phyloP scores from a whole-genome alignment of 2,888 invertebrate species.

The Formica aserva region DNA sequence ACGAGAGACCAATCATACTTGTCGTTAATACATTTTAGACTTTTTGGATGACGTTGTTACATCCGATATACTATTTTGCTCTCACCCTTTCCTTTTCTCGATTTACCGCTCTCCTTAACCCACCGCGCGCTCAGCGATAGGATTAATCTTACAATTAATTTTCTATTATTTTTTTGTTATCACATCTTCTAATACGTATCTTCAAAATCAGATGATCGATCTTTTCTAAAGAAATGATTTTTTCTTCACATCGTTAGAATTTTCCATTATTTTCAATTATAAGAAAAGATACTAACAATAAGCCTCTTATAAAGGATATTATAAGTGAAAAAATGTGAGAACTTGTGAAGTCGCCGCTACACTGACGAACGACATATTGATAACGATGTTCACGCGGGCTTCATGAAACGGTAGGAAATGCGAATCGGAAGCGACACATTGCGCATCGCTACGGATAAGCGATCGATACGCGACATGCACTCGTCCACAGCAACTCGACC shows the following conservation, averaged over 20 bases:
- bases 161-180: not conserved
- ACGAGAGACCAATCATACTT: not conserved
- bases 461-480: slow-evolving; percentile 78
- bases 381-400: slow-evolving; percentile 52
- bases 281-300: not conserved
- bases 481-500: slow-evolving; percentile 82
- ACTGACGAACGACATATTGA: slow-evolving; percentile 47
- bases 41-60: not conserved
- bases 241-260: not conserved
- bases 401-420: slow-evolving; percentile 43
- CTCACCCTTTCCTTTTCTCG: slow-evolving; percentile 8
- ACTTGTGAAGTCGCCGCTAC: not conserved
- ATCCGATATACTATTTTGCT: slow-evolving; percentile 4
- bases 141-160: not conserved
- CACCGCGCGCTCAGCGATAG: not conserved
- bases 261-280: not conserved
- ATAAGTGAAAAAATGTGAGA: not conserved
- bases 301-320: not conserved
- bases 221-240: not conserved
- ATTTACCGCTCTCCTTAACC: not conserved
- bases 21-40: slow-evolving; percentile 31
- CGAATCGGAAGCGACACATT: slow-evolving; percentile 68
- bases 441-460: slow-evolving; percentile 36
- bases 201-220: not conserved
- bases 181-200: not conserved